Evolutionary conservation across 2,113 vertebrate genomes (phyloP).

Genomic region (Mormoops blainvillei): DNA sequence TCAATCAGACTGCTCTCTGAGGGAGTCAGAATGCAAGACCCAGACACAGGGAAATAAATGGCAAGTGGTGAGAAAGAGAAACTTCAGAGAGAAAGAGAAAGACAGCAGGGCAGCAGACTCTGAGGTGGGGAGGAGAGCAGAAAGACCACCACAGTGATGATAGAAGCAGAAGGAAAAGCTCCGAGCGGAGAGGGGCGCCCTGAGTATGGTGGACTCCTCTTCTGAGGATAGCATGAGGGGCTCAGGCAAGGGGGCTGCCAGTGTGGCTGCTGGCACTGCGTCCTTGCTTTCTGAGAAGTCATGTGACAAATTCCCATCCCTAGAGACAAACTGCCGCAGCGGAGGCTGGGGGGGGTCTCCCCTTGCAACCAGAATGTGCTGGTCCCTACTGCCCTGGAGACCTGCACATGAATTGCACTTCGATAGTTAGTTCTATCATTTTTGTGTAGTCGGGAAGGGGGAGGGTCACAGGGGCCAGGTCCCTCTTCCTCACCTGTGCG

Average conservation of each 20-base stretch:
- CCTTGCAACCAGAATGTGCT: neutral
- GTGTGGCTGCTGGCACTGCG: neutral
- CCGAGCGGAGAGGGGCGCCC: neutral
- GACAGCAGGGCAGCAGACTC: neutral
- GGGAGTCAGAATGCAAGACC: neutral
- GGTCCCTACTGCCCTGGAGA: neutral
- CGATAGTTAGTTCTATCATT: neutral
- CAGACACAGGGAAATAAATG: neutral
- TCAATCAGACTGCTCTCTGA: neutral
- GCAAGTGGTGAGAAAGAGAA: neutral
- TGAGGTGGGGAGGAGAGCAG: fast-evolving
- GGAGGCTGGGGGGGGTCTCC: neutral
- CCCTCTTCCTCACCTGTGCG: neutral
- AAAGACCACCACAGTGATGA: fast-evolving
- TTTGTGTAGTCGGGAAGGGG: neutral
- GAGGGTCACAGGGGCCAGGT: too few species aligned
- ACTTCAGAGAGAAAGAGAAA: neutral
- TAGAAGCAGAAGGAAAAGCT: neutral
- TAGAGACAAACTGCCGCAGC: neutral
- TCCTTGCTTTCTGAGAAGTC: neutral
- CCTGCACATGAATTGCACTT: neutral
- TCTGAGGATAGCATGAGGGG: too few species aligned
- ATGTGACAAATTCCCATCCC: neutral
- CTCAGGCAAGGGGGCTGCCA: neutral
- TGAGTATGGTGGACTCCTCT: neutral